Evolutionary conservation across 2,888 invertebrate species (phyloP).

Genomic region (Eupithecia exiguata): DNA sequence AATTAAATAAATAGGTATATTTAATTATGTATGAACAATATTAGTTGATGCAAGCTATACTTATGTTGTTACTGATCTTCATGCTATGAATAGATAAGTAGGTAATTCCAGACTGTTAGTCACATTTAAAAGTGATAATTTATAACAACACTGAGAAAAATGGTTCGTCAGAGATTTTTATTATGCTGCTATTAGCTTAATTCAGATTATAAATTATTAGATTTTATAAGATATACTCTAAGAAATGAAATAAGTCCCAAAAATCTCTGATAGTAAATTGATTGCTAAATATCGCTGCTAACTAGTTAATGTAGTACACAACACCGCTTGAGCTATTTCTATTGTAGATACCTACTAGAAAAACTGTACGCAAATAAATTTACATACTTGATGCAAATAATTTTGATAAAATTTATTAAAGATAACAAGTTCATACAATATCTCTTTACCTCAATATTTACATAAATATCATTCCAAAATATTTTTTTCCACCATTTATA

Average conservation of each 20-base stretch:
- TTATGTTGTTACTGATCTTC: slow-evolving; percentile 27
- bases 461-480: slow-evolving; percentile 76
- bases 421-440: slow-evolving; percentile 73
- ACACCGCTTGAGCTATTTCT: slow-evolving; percentile 29
- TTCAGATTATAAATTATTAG: neutral
- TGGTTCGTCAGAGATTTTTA: slow-evolving; percentile 18
- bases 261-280: neutral
- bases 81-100: slow-evolving; percentile 27
- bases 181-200: neutral
- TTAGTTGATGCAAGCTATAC: slow-evolving; percentile 36
- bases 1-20: slow-evolving; percentile 16
- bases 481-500: slow-evolving; percentile 61
- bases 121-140: slow-evolving; percentile 16
- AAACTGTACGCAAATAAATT: slow-evolving; percentile 38
- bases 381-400: slow-evolving; percentile 50
- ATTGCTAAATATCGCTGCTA: slow-evolving; percentile 5
- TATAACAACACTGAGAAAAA: slow-evolving; percentile 20
- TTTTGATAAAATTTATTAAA: slow-evolving; percentile 67
- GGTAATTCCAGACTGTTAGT: slow-evolving; percentile 27
- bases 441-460: slow-evolving; percentile 65
- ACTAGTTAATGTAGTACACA: slow-evolving; percentile 15
- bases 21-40: slow-evolving; percentile 12
- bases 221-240: neutral
- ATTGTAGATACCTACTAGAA: slow-evolving; percentile 13
- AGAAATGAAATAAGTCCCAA: no score